Evolutionary conservation across 1,140 invertebrate genomes (phyloP).

Genomic region (Aphis craccivora): DNA sequence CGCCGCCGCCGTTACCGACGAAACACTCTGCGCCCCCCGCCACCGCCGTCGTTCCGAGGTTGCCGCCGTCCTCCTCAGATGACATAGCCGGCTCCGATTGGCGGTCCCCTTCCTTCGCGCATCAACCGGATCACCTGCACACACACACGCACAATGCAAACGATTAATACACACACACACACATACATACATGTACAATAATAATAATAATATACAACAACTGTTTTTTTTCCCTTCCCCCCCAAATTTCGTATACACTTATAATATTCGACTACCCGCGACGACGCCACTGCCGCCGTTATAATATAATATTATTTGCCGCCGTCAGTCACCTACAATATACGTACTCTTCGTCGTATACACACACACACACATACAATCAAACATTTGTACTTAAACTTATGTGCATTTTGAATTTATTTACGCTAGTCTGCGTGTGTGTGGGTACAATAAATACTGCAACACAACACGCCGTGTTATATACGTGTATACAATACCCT

Average conservation of each 20-base stretch:
- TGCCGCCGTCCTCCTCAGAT: conserved; percentile 58
- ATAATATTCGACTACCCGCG: background rate
- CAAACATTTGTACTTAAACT: background rate
- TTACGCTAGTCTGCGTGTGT: background rate
- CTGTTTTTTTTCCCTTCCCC: conserved; percentile 30
- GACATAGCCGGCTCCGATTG: conserved; percentile 58
- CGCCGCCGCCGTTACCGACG: conserved; percentile 36
- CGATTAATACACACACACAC: conserved; percentile 25
- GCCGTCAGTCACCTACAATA: conserved; percentile 23
- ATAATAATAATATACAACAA: conserved; percentile 38
- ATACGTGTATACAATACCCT: conserved; percentile 25
- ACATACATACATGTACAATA: background rate
- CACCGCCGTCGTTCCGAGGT: conserved; percentile 47
- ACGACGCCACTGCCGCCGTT: background rate
- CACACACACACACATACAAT: background rate
- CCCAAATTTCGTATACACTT: background rate
- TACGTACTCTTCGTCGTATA: background rate
- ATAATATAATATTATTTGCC: background rate
- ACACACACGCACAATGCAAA: conserved; percentile 21
- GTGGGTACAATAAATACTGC: conserved; percentile 17
- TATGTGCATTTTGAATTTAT: background rate
- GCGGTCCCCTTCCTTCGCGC: conserved; percentile 55
- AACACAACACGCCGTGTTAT: conserved; percentile 28
- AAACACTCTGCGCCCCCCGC: conserved; percentile 55
- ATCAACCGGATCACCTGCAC: conserved; percentile 58